Evolutionary conservation across 2,888 invertebrate genomes (phyloP).

Genomic region (Bellardia bayeri): DNA sequence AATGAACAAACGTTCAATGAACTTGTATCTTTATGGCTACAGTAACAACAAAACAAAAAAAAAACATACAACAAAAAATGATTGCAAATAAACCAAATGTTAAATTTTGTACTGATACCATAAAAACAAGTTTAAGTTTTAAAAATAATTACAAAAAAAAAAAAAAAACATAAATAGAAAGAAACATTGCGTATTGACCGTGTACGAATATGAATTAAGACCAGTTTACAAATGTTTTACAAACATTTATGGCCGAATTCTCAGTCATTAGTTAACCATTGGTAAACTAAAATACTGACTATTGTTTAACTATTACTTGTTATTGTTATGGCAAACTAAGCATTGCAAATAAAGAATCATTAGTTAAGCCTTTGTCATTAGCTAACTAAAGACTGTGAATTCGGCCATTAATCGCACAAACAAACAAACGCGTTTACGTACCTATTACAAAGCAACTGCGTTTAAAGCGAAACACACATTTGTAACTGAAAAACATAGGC

Average conservation of each 20-base stretch:
- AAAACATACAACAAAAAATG: constrained; percentile 28
- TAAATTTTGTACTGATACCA: constrained; percentile 46
- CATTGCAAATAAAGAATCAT: no score
- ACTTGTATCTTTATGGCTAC: constrained; percentile 59
- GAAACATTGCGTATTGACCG: constrained; percentile 62
- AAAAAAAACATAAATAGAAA: constrained; percentile 28
- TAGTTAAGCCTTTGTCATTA: no score
- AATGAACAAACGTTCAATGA: constrained; percentile 69
- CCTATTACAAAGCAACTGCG: constrained; percentile 56
- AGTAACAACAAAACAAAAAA: neutral
- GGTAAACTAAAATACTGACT: no score
- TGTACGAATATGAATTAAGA: constrained; percentile 61
- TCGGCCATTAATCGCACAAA: constrained; percentile 10
- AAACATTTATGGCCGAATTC: no score
- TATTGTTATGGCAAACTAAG: no score
- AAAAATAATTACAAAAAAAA: constrained; percentile 29
- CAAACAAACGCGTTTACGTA: constrained; percentile 53
- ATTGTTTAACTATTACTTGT: no score
- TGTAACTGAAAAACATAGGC: constrained; percentile 5
- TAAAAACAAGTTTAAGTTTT: constrained; percentile 54
- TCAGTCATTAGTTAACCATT: no score
- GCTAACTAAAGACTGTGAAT: no score
- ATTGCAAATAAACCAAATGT: constrained; percentile 57
- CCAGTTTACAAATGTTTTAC: constrained; percentile 65
- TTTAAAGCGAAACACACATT: neutral